Conservation (phyloP, 92 coral and sea anemone genomes). For the Scolanthus callimorphus region DNA sequence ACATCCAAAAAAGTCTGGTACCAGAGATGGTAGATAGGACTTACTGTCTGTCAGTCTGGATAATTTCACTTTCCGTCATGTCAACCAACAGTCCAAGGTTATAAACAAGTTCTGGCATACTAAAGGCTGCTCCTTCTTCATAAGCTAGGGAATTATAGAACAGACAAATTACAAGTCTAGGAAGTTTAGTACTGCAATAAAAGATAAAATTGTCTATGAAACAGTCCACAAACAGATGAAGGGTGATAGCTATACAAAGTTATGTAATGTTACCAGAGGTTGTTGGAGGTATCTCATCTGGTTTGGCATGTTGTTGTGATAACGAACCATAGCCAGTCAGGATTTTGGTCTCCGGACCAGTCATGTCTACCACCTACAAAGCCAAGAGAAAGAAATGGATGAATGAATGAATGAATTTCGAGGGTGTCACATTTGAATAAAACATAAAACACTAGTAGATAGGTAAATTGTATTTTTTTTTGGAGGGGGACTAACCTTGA, state of each 20-base stretch:
- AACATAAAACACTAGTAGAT: no score
- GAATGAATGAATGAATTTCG: no score
- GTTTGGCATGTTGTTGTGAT: slow-evolving; percentile 97
- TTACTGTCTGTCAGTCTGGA: slow-evolving; percentile 95
- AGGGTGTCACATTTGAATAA: no score
- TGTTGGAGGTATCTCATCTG: slow-evolving; percentile 89
- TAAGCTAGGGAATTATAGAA: slow-evolving; percentile 50
- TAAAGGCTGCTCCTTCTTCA: slow-evolving; percentile 81
- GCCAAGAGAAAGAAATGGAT: no score
- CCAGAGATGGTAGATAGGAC: no score
- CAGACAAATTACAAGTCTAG: no score
- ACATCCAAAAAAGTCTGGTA: no score
- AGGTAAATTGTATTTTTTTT: no score
- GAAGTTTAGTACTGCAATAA: no score
- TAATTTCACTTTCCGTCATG: slow-evolving; percentile 88
- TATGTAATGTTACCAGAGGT: slow-evolving; percentile 59
- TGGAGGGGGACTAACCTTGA: slow-evolving; percentile 76
- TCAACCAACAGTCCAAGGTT: slow-evolving; percentile 85
- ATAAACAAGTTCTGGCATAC: slow-evolving; percentile 93
- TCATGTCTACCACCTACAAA: slow-evolving; percentile 94
- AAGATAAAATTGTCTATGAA: no score
- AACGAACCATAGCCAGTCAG: slow-evolving; percentile 97
- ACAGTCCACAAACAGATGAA: no score
- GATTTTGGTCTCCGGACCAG: slow-evolving; percentile 96
- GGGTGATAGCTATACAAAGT: no score